These are phyloP conservation scores for Mormyrus lacerda DNA, from an alignment of 2,113 vertebrate genomes.

Conservation along the genomic window DNA sequence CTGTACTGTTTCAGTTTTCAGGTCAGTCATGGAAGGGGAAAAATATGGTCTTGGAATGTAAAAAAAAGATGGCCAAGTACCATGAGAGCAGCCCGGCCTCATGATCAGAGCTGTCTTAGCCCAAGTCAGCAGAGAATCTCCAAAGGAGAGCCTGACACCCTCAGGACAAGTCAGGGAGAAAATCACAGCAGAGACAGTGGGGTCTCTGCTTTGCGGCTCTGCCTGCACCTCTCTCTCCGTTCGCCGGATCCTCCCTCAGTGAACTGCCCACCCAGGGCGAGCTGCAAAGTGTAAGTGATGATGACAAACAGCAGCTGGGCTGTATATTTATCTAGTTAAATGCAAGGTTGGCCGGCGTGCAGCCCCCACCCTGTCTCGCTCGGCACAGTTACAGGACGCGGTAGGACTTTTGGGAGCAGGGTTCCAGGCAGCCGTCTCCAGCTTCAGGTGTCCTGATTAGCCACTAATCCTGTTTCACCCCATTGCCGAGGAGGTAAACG, in stretches of 20 bases:
- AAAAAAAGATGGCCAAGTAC: neutral
- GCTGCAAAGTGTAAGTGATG: constrained; percentile 17
- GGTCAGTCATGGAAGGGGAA: neutral
- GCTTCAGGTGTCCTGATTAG: constrained; percentile 28
- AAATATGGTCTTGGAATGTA: neutral
- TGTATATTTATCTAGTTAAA: constrained; percentile 39
- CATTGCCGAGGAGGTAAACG: constrained; percentile 32
- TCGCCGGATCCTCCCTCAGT: constrained; percentile 4
- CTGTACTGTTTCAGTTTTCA: neutral
- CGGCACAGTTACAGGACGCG: neutral
- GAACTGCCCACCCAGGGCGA: constrained; percentile 8
- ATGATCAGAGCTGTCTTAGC: neutral
- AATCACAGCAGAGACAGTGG: neutral
- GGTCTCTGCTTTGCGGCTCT: neutral
- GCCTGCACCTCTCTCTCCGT: neutral
- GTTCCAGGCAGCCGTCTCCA: constrained; percentile 24
- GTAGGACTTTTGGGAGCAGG: neutral
- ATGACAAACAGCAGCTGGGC: constrained; percentile 36
- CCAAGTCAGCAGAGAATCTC: neutral
- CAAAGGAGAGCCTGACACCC: neutral
- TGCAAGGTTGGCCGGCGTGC: constrained; percentile 18
- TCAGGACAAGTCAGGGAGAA: neutral
- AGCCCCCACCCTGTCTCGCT: neutral
- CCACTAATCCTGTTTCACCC: constrained; percentile 36
- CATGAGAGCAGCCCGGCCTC: neutral